These are phyloP conservation scores for Gnathonemus longibarbis DNA, from an alignment of 2,113 vertebrate species.

Conservation along the genomic window DNA sequence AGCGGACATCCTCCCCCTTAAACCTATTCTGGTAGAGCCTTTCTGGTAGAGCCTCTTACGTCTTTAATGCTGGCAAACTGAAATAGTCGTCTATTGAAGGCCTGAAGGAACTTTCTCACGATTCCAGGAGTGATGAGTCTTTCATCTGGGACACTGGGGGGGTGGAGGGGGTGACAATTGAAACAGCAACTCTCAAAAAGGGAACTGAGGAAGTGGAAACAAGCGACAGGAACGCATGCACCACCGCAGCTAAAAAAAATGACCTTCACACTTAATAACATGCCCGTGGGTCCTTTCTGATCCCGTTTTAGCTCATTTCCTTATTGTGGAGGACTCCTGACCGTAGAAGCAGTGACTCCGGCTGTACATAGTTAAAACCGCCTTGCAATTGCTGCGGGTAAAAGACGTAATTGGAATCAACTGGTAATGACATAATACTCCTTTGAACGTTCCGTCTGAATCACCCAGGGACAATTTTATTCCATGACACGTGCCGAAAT, in stretches of 20 bases:
- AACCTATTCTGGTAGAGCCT: neutral
- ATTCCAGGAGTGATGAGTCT: neutral
- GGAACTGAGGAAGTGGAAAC: neutral
- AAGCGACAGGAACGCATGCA: neutral
- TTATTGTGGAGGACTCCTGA: neutral
- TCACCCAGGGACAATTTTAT: neutral
- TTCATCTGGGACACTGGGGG: neutral
- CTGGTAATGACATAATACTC: slow-evolving; percentile 4
- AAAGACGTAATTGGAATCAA: neutral
- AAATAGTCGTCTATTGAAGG: neutral
- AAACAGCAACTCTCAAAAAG: neutral
- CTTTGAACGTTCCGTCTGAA: neutral
- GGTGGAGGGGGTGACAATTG: neutral
- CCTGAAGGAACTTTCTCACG: neutral
- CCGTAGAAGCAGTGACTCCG: neutral
- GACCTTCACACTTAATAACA: neutral
- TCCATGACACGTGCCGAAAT: neutral
- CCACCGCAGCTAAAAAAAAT: neutral
- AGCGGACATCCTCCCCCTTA: neutral
- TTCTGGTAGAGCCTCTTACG: neutral
- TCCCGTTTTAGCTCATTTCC: neutral
- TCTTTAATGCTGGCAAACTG: neutral
- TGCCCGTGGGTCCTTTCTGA: neutral
- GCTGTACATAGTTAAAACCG: neutral
- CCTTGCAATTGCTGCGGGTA: neutral